Conservation (phyloP, 2,113 vertebrate genomes). For the Poeciliopsis turrubarensis region DNA sequence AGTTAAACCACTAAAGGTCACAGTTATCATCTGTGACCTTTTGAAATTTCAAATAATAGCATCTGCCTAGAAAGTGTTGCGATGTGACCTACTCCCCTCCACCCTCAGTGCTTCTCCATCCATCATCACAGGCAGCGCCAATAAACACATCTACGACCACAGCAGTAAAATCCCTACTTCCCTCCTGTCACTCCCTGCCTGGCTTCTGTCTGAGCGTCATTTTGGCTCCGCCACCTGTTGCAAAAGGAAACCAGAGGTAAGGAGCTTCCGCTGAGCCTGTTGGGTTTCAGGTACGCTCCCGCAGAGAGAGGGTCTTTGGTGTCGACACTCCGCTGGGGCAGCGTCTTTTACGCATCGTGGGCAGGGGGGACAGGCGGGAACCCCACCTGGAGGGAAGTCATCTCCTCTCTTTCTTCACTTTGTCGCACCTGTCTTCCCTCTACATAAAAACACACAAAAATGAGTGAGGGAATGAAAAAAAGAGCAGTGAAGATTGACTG, state of each 20-base stretch:
- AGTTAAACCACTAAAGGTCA: too few species aligned
- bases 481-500: constrained; percentile 32
- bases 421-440: not conserved
- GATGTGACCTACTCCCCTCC: not conserved
- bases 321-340: not conserved
- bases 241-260: constrained; percentile 65
- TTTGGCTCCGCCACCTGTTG: constrained; percentile 61
- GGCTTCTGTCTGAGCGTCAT: constrained; percentile 29
- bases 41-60: too few species aligned
- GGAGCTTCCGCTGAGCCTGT: constrained; percentile 43
- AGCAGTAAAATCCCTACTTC: constrained; percentile 26
- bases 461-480: not conserved
- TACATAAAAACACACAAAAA: not conserved
- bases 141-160: too few species aligned
- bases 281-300: constrained; percentile 49
- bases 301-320: not conserved
- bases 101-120: not conserved
- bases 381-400: not conserved
- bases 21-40: too few species aligned
- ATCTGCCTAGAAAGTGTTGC: too few species aligned
- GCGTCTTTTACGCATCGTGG: too few species aligned
- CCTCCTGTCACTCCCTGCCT: constrained; percentile 20
- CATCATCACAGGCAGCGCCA: not conserved
- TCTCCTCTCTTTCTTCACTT: not conserved
- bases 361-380: not conserved